Conservation (phyloP, 2,797 vertebrate genomes). For the Hapalemur alaotrensis region DNA sequence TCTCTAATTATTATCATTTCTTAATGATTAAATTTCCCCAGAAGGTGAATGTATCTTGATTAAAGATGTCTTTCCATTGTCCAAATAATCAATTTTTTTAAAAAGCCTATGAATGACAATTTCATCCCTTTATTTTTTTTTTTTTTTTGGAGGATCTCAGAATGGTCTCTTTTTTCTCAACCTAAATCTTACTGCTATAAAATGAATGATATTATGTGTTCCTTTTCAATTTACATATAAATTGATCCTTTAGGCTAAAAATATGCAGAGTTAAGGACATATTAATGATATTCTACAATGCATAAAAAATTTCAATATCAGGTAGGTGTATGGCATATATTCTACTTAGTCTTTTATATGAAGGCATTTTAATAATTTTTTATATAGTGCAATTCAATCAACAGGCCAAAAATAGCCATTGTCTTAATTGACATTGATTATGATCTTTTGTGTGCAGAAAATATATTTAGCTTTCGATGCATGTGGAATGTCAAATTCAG, state of each 20-base stretch:
- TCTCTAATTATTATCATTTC: constrained; percentile 6
- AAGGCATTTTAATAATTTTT: constrained; percentile 43
- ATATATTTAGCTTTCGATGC: background rate
- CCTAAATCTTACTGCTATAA: background rate
- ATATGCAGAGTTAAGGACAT: background rate
- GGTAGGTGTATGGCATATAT: background rate
- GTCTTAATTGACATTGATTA: constrained; percentile 26
- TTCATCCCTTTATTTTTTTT: background rate
- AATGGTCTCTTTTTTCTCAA: background rate
- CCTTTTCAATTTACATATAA: constrained; percentile 49
- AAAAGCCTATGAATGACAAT: constrained; percentile 24
- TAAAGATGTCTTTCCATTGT: constrained; percentile 34
- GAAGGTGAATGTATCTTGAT: constrained; percentile 24
- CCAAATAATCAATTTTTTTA: constrained; percentile 39
- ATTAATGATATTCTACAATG: constrained; percentile 19
- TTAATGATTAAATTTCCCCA: constrained; percentile 6
- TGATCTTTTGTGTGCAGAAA: constrained; percentile 46
- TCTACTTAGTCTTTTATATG: constrained; percentile 9
- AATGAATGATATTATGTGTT: background rate
- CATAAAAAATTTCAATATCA: constrained; percentile 25
- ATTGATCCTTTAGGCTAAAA: constrained; percentile 34
- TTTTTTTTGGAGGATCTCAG: background rate
- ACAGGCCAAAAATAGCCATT: constrained; percentile 15
- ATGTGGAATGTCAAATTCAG: constrained; percentile 5
- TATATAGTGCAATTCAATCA: constrained; percentile 6